Conservation (phyloP, 1,140 invertebrate genomes). For the Acromyrmex charruanus region DNA sequence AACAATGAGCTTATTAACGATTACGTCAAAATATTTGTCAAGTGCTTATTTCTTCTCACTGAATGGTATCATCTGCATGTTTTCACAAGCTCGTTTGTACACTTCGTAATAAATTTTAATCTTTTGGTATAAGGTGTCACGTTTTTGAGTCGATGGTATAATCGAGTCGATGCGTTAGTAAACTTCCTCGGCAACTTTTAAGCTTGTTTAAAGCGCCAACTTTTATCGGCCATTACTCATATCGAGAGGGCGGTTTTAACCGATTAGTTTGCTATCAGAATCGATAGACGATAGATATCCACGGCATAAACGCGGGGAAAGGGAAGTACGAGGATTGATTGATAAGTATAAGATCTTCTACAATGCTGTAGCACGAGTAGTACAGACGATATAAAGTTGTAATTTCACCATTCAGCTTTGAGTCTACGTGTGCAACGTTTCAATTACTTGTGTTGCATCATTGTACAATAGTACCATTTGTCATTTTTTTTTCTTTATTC, state of each 20-base stretch:
- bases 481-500: background rate
- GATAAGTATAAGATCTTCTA: background rate
- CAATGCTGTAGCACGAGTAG: background rate
- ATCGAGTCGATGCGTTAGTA: slow-evolving; percentile 28
- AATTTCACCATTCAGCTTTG: background rate
- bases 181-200: slow-evolving; percentile 50
- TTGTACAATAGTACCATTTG: background rate
- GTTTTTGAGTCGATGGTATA: slow-evolving; percentile 40
- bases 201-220: slow-evolving; percentile 52
- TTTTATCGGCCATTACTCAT: slow-evolving; percentile 56
- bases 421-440: background rate
- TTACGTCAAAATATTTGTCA: background rate
- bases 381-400: background rate
- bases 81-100: slow-evolving; percentile 7
- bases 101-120: slow-evolving; percentile 51
- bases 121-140: slow-evolving; percentile 22
- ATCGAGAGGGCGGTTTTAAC: slow-evolving; percentile 43
- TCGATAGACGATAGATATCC: slow-evolving; percentile 30
- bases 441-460: background rate
- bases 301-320: background rate
- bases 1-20: background rate
- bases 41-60: slow-evolving; percentile 6
- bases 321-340: background rate
- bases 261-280: slow-evolving; percentile 51
- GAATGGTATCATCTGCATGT: background rate